Base-by-base conservation (phyloP, 2,888 invertebrate genomes). In the Nasonovia ribisnigri region DNA sequence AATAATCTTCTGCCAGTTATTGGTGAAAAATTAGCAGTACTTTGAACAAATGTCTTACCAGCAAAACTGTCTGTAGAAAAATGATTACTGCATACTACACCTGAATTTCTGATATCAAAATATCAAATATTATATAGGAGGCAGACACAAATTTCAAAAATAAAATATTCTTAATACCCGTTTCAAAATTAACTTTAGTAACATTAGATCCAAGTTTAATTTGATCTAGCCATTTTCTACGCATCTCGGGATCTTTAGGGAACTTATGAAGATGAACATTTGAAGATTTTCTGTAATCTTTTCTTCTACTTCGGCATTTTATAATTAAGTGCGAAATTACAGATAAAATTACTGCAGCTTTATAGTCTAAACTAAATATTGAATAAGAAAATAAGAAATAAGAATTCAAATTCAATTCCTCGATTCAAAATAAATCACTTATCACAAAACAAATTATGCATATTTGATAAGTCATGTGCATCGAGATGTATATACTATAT, bases 41-140 rank as follows among this genome's bases (percentile, higher is more conserved):
- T 36, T 77, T 77, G 67, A 36, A 77, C 67, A 77, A 77, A 77
- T 36, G 67, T 77, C 16, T 77, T 77, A 77, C 10, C 13, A 77
- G 67, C 67, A 77, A 77, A n/a, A 77, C 67, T 16, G 67, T 77
- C 67, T 11, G 67, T 16, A n/a, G 67, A 67, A 77, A n/a, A 77
- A 77, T 77, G 67, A 36, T 77, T 36, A 77, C 67, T 77, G 36
- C 67, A 77, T 77, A 77, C 67, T 77, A 77, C 67, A 77, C 67
- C 67, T 77, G 67, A 36, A 36, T 77, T 77, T 36, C 13, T 77
- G 29, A 60, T 60, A n/a, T 60, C 26, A 60, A 29, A 36, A 77
- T 77, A 77, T n/a, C 26, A 26, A 57, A 57, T 54, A 24, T 54
- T 54, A 24, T 54, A 54, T 54, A 4, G 46, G 46, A 54, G 54